Evolutionary conservation across 2,888 invertebrate genomes (phyloP), one percentile per base, ranked within the genome.

Genomic region (Drosophila pegasa): DNA sequence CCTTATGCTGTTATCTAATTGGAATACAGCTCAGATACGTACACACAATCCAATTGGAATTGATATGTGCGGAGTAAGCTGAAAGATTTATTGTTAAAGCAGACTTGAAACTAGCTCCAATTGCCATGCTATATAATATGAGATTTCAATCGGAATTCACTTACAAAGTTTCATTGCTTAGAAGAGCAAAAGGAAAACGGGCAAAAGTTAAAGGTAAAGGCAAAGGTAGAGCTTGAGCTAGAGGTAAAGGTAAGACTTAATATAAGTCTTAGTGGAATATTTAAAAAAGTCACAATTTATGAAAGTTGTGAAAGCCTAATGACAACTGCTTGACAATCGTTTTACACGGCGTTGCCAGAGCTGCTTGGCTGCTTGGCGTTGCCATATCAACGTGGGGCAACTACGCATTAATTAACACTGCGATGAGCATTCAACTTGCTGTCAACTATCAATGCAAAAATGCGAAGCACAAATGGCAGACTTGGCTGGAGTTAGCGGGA

Each of bases 351-450:
- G 48, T n/a, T 45, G 57, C 14, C 25, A 40, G 20, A 5, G 38
- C 6, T 1, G 29, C 6, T 1, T 22, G 33, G 35, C 40, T 14
- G 29, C 16, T 16, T 10, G 25, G 35, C 33, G 71, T 67, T 67
- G 63, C 61, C 76, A 47, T 71, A 64, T 25, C 48, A 66, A 64
- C 63, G 43, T 2, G n/a, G 2, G 5, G 7, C 5, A 59, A 76
- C 66, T 76, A 62, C 63, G 64, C 87, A 86, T 78, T 80, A 80
- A 84, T 80, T 80, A 80, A 75, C 82, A 81, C 68, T 77, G 84
- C 69, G 59, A 33, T 73, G 71, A 65, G 68, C 80, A 78, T 61
- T 66, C 22, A 80, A 54, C 68, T 68, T 51, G 58, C 58, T 56
- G 48, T 54, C 61, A 63, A 65, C 81, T 52, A 60, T 60, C 59